These are phyloP conservation scores for Stichopus chloronotus DNA, from an alignment of 35 echinoderm and acorn worm genomes.

Conservation along the genomic window DNA sequence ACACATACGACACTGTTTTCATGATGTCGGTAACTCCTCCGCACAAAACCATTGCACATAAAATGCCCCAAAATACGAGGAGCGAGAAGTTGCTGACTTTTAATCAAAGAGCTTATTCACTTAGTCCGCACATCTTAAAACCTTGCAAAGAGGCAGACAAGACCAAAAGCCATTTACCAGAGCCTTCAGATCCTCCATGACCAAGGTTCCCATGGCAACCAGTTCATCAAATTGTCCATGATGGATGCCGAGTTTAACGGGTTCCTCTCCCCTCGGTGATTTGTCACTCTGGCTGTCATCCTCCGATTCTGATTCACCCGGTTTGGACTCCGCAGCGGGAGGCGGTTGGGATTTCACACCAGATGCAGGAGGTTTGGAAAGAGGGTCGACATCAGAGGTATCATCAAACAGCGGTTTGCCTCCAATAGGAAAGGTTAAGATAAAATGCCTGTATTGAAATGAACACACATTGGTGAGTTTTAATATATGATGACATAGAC, in stretches of 20 bases:
- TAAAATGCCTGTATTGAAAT: conserved; percentile 7
- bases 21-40: too few species aligned
- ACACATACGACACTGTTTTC: too few species aligned
- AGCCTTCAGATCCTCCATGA: conserved; percentile 75
- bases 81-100: too few species aligned
- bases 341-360: not conserved
- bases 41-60: too few species aligned
- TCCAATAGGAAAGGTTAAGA: conserved; percentile 65
- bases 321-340: not conserved
- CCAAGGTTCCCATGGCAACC: conserved; percentile 83
- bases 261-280: conserved; percentile 56
- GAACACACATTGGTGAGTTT: not conserved
- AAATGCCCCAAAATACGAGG: too few species aligned
- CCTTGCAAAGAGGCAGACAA: too few species aligned
- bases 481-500: too few species aligned
- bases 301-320: conserved; percentile 48
- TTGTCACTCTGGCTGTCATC: conserved; percentile 43
- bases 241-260: conserved; percentile 79
- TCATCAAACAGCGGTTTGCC: conserved; percentile 59
- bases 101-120: too few species aligned
- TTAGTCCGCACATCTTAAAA: too few species aligned
- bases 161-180: conserved; percentile 56
- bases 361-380: not conserved
- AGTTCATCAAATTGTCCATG: conserved; percentile 86
- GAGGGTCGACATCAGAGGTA: not conserved